Base-by-base conservation (phyloP, 2,888 invertebrate genomes). In the Sminthurides aquaticus region DNA sequence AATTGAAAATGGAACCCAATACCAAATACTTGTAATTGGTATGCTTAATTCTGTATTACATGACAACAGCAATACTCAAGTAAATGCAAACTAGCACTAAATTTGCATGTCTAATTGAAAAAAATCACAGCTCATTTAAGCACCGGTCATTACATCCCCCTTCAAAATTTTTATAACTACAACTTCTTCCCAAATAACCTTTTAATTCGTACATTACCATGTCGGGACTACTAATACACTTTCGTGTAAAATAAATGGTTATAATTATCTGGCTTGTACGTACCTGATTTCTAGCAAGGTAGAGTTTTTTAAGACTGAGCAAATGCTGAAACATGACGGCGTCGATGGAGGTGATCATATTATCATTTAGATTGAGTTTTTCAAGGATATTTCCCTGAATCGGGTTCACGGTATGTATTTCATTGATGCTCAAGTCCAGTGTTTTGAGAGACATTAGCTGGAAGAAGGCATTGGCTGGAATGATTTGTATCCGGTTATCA, bases 261-360 rank as follows among this genome's bases (percentile, higher is more conserved):
- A n/a, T n/a, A n/a, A n/a, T n/a, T n/a, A n/a, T n/a, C n/a, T n/a
- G n/a, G n/a, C n/a, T n/a, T n/a, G n/a, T n/a, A n/a, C n/a, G n/a
- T 65, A 73, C 73, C 73, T 73, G 68, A 43, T 73, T 72, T 54
- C 61, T 67, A 1, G 66, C 57, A 59, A 74, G 59, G 43, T 60
- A 65, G 1, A 74, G 64, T 22, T 69, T 69, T 54, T 65, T 65
- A 11, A 74, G 55, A 15, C 68, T 69, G n/a, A n/a, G 49, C 57
- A 74, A 22, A 3, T 67, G 57, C 2, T 43, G 59, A 59, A 74
- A 68, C 15, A 66, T 55, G 1, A 64, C 57, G 43, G 62, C 57
- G 49, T 66, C 68, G 22, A 74, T 34, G 49, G 58, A 56, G 0
- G 65, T 43, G 11, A 74, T 65, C n/a, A 57, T 57, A 62, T 74